Percentiles rank a stretch among this genome's conserved stretches.
These are phyloP conservation scores for Scomberomorus guttatus DNA, from an alignment of 2,797 vertebrate genomes.

Conservation along the genomic window DNA sequence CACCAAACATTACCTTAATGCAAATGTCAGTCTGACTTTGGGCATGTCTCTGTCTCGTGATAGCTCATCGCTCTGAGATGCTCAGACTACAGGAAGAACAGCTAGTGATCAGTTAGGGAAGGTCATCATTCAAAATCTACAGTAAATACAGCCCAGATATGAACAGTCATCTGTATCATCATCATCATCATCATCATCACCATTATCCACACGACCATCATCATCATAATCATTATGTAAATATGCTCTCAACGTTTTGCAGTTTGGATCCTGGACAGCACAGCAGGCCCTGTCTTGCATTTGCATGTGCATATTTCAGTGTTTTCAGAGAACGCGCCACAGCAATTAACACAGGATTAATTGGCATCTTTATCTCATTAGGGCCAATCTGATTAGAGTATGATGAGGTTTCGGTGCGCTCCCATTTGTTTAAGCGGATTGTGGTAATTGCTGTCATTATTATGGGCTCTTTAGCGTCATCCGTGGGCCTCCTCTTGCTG, in stretches of 20 bases:
- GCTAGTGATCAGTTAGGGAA: slow-evolving; percentile 49
- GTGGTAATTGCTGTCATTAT: slow-evolving; percentile 99
- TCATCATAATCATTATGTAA: slow-evolving; percentile 76
- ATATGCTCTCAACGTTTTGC: slow-evolving; percentile 65
- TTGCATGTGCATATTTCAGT: slow-evolving; percentile 97
- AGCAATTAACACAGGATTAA: slow-evolving; percentile 99
- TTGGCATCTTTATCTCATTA: slow-evolving; percentile 99
- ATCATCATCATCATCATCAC: slow-evolving; percentile 62
- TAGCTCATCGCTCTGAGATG: slow-evolving; percentile 27
- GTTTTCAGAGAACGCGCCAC: slow-evolving; percentile 94
- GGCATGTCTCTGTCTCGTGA: slow-evolving; percentile 42
- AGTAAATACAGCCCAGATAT: slow-evolving; percentile 54
- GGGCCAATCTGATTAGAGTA: slow-evolving; percentile 98
- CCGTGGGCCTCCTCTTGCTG: slow-evolving; percentile 85
- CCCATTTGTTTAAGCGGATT: slow-evolving; percentile 99
- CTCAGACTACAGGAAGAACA: slow-evolving; percentile 21
- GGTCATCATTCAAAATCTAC: slow-evolving; percentile 65
- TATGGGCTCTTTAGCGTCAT: slow-evolving; percentile 97
- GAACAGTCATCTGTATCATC: slow-evolving; percentile 60
- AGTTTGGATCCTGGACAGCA: slow-evolving; percentile 71
- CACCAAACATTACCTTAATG: slow-evolving; percentile 77
- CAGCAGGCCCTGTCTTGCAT: slow-evolving; percentile 93
- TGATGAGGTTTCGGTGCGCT: slow-evolving; percentile 98
- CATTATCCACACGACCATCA: slow-evolving; percentile 60
- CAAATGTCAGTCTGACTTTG: slow-evolving; percentile 74